Base-by-base conservation (phyloP, 2,113 vertebrate genomes). In the Laticauda laticaudata region DNA sequence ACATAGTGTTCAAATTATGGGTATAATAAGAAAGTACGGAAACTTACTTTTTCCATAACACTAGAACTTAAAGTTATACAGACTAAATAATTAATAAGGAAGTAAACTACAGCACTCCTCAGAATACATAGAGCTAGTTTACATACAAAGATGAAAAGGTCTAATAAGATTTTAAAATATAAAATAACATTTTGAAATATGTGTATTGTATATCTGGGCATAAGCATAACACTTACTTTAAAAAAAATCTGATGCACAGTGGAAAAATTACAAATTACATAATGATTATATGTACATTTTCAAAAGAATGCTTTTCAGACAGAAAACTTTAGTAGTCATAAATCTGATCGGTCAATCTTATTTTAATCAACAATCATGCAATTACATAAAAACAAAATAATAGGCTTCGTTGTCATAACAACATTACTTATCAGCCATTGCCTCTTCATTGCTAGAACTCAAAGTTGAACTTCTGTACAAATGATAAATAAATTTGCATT, bases 221-320 rank as follows among this genome's bases (percentile, higher is more conserved):
- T 43, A 18, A 5, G 5, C 69, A 86, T 39, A 43, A 81, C n/a
- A 6, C 18, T 43, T 81, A 43, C 3, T 81, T 43, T 3, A 94
- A 94, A 39, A 39, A 91, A 91, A 90, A 94, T 92, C 90, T 54
- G 9, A 0, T 24, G 39, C 55, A 18, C 39, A 61, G 39, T 48
- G 34, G 43, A 54, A 45, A 92, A 95, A 87, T 54, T 34, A 29
- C 92, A 91, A 85, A 93, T 59, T 86, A 93, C 15, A 90, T 59
- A n/a, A 6, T 86, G 75, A 34, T 87, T 93, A 93, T 24, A 21
- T 2, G 1, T 21, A 86, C 87, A 24, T 55, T 92, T 69, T 45
- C 0, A 23, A 90, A 92, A 90, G 88, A 93, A 92, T 14, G 90
- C 7, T 95, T 34, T 61, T 87, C 61, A 34, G 34, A 59, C 0